These are phyloP conservation scores for Camptogramma bilineatum DNA, from an alignment of 2,888 invertebrate genomes.

Conservation along the genomic window DNA sequence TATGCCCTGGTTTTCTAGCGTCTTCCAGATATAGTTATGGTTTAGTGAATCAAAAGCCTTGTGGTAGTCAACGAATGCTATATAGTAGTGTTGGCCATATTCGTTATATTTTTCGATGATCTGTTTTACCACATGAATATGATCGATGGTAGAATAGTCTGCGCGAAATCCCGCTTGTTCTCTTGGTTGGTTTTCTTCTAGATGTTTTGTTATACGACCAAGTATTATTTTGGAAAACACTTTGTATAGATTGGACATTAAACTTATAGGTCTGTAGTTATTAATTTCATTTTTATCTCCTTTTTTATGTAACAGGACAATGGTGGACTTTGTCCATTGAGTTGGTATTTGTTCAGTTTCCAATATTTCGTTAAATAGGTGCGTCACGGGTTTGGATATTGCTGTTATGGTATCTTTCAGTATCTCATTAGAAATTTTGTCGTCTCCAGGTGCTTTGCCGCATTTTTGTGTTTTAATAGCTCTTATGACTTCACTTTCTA, in stretches of 20 bases:
- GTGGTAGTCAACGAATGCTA: background rate
- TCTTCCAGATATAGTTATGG: background rate
- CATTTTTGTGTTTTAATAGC: too few species aligned
- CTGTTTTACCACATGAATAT: background rate
- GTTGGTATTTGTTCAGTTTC: background rate
- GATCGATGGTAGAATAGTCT: background rate
- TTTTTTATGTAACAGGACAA: background rate
- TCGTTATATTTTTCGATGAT: background rate
- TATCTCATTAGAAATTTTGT: too few species aligned
- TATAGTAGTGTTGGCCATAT: background rate
- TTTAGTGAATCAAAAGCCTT: background rate
- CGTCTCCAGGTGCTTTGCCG: too few species aligned
- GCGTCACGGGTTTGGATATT: too few species aligned
- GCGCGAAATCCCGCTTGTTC: background rate
- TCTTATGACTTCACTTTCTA: slow-evolving; percentile 1
- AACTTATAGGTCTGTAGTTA: background rate
- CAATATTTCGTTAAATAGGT: background rate
- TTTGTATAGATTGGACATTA: background rate
- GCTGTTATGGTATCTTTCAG: too few species aligned
- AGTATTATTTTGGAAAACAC: background rate
- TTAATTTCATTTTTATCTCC: background rate
- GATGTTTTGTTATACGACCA: background rate
- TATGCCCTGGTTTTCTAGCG: background rate
- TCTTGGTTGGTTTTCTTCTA: background rate
- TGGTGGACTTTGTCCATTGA: background rate